Conservation (phyloP, 2,113 vertebrate species). For the Brachyhypopomus occidentalis region DNA sequence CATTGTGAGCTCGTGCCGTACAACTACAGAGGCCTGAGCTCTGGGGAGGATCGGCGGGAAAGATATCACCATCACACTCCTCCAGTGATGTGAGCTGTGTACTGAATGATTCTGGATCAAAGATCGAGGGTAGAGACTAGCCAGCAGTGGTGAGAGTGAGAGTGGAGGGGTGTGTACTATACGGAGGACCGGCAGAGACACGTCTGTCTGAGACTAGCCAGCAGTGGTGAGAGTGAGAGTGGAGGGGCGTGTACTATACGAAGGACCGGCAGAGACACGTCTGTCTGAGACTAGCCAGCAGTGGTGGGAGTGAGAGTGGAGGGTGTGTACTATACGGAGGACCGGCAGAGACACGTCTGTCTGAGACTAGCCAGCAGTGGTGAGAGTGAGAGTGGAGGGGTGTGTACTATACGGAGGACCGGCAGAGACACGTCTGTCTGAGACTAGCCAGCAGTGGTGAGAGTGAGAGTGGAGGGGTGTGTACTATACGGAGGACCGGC, state of each 20-base stretch:
- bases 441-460: neutral
- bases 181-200: neutral
- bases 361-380: neutral
- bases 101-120: neutral
- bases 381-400: too few species aligned
- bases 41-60: neutral
- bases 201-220: neutral
- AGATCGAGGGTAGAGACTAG: neutral
- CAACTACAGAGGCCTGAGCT: neutral
- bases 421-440: too few species aligned
- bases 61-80: neutral
- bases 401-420: too few species aligned
- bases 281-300: neutral
- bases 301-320: neutral
- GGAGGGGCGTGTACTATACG: neutral
- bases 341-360: neutral
- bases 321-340: neutral
- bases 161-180: neutral
- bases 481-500: neutral
- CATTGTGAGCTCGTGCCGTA: neutral
- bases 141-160: neutral
- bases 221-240: neutral
- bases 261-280: neutral
- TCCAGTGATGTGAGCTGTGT: neutral
- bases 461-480: neutral